Base-by-base conservation (phyloP, 2,888 invertebrate species). In the Tachina lurida region DNA sequence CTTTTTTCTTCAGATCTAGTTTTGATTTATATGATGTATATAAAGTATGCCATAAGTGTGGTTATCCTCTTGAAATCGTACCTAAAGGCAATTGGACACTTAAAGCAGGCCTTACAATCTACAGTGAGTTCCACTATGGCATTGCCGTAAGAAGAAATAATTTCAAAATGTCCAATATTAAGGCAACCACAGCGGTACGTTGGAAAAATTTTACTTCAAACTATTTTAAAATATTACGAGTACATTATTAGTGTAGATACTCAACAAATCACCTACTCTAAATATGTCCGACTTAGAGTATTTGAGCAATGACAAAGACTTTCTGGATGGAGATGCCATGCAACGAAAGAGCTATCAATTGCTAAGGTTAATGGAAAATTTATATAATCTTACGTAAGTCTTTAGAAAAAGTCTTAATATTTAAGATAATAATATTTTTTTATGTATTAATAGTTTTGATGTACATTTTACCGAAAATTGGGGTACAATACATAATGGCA, bases 331-430 rank as follows among this genome's bases (percentile, higher is more conserved):
- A 17, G 92, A 92, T 86, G 87, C 90, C 1, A 91, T 92, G 92
- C 92, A 91, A 79, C 89, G 92, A 2, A 91, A 91, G 71, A 89
- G 89, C 1, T 92, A 88, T 85, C 90, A 91, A 15, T 73, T 92
- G 10, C 74, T 92, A 17, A 86, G 87, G 58, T 84, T 89, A 9
- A 75, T 91, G 49, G 84, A 87, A 70, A 70, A 83, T 7, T 81
- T 91, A 81, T 90, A 88, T 49, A 92, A 91, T 74, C 67, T 90
- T 39, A 91, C 89, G 92, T 89, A 88, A 73, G 13, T 22, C 13
- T 3, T 3, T 47, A 39, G 17, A 0, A 17, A n/a, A 15, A 10
- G 13, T 10, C 15, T 39, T 41, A 17, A 62, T 3, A 63, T 45
- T 13, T 1, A 63, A 10, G 13, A 3, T 5, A 3, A 49, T 22